Evolutionary conservation across 2,113 vertebrate genomes (phyloP).

Genomic region (Nothobranchius kuhntae): DNA sequence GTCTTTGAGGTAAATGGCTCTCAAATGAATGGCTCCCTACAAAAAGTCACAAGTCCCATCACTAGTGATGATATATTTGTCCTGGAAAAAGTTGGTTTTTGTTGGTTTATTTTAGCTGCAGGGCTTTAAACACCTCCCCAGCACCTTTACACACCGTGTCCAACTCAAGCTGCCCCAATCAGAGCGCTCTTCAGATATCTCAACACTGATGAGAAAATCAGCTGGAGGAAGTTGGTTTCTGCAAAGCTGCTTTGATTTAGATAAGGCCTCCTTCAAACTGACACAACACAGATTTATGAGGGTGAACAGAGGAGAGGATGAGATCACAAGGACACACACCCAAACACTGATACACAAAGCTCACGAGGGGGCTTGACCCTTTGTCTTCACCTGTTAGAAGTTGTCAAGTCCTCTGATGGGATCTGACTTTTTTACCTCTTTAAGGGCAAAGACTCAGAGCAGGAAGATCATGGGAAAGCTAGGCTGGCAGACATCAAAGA

Average conservation of each 20-base stretch:
- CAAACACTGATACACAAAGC: slow-evolving; percentile 6
- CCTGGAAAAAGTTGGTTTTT: too few relatives aligned
- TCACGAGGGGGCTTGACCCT: slow-evolving; percentile 23
- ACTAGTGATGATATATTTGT: too few relatives aligned
- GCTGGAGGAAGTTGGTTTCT: slow-evolving; percentile 31
- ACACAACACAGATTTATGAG: slow-evolving; percentile 36
- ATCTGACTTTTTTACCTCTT: slow-evolving; percentile 37
- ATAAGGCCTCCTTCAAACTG: slow-evolving; percentile 35
- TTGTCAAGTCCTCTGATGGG: slow-evolving; percentile 23
- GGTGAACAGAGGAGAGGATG: not conserved
- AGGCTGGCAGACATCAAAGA: slow-evolving; percentile 37
- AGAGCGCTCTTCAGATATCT: slow-evolving; percentile 22
- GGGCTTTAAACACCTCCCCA: not conserved
- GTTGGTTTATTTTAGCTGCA: too few relatives aligned
- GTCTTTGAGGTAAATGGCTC: too few relatives aligned
- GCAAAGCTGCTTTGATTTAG: slow-evolving; percentile 53
- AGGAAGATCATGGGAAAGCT: slow-evolving; percentile 45
- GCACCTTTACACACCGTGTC: slow-evolving; percentile 38
- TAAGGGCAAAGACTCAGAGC: slow-evolving; percentile 12
- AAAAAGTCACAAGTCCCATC: too few relatives aligned
- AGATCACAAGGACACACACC: slow-evolving; percentile 2
- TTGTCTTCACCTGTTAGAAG: slow-evolving; percentile 46
- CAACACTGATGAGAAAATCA: slow-evolving; percentile 60
- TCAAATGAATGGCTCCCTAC: too few relatives aligned
- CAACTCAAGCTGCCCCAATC: slow-evolving; percentile 44